Evolutionary conservation across 2,797 vertebrate species (phyloP).

Genomic region (Rhabdomys pumilio): DNA sequence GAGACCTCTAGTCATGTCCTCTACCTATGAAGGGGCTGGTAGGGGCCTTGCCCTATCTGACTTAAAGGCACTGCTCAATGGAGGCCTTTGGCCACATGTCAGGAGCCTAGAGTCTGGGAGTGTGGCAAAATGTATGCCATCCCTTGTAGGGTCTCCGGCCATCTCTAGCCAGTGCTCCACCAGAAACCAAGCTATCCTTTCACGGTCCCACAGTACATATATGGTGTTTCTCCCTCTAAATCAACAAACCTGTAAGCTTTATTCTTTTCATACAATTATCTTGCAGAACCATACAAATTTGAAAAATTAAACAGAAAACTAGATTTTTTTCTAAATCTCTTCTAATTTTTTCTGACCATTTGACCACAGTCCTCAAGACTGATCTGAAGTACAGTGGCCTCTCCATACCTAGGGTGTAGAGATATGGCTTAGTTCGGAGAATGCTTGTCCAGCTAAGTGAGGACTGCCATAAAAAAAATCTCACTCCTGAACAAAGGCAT

Average conservation of each 20-base stretch:
- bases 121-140: too few species aligned
- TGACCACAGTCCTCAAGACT: background rate
- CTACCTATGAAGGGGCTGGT: too few species aligned
- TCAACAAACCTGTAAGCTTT: slow-evolving; percentile 50
- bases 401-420: background rate
- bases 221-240: slow-evolving; percentile 37
- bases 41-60: too few species aligned
- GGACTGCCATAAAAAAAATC: too few species aligned
- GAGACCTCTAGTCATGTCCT: too few species aligned
- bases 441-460: background rate
- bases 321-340: slow-evolving; percentile 30
- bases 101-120: too few species aligned
- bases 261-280: slow-evolving; percentile 58
- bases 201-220: background rate
- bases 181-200: too few species aligned
- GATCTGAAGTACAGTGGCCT: background rate
- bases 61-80: too few species aligned
- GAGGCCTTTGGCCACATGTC: too few species aligned
- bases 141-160: too few species aligned
- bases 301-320: slow-evolving; percentile 48
- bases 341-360: background rate
- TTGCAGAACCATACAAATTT: background rate
- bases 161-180: too few species aligned
- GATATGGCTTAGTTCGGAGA: background rate
- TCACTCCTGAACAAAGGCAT: slow-evolving; percentile 11